Evolutionary conservation across 2,797 vertebrate genomes (phyloP), one percentile per base, ranked within the genome.

Genomic region (Muscicapa striata): DNA sequence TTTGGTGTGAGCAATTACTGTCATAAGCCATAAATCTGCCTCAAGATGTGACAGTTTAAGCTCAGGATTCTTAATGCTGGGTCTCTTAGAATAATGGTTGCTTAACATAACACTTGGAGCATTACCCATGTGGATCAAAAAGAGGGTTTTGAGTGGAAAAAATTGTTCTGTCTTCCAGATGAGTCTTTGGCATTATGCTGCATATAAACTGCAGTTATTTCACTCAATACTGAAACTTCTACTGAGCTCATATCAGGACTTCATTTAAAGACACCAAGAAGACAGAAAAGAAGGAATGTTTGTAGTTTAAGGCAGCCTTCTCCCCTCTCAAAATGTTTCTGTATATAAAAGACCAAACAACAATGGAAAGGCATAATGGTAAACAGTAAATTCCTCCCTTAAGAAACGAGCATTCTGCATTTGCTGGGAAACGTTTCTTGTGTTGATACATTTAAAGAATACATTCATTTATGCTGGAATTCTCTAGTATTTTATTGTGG

Each of bases 121-220:
- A 87, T 96, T 91, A 94, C 81, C 73, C 94, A 66, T 55, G 59
- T 87, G 75, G 79, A 91, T 96, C 83, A 90, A 73, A 95, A 96
- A 88, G 54, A 87, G 49, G 23, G 19, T 26, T 79, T 69, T 59
- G 78, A 92, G 63, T 24, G 73, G 48, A 81, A 93, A 76, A 90
- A 75, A 52, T 62, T n/a, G 61, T 51, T 95, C 89, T 66, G 49
- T 40, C 83, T 96, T 87, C 73, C 54, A 68, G 73, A 90, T 54
- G 67, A 87, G 48, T 45, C 59, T 84, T 55, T 52, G 75, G 51
- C 58, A 88, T 85, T 93, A 43, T 62, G 45, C 59, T 81, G 36
- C 63, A 21, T 40, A 64, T 70, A 55, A 95, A 62, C 58, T 57
- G 9, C 63, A 43, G 38, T 57, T 66, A 52, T 72, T 93, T 87